Percentiles rank a stretch among this genome's conserved stretches.
Conservation (phyloP, 1,140 invertebrate species). For the Mylabris phalerata region DNA sequence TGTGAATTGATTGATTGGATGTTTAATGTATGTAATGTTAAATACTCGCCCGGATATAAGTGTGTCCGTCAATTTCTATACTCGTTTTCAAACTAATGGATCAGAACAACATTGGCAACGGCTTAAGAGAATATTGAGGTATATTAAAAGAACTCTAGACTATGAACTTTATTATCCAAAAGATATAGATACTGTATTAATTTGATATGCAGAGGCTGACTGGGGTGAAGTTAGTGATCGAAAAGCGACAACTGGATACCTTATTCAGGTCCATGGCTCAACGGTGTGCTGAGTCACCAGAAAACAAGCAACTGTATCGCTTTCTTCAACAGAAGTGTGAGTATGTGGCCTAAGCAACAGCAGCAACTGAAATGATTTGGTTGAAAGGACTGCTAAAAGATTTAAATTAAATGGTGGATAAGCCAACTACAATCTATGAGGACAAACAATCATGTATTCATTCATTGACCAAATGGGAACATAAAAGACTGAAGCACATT, state of each 20-base stretch:
- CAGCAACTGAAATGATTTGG: conserved; percentile 31
- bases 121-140: conserved; percentile 7
- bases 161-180: conserved; percentile 16
- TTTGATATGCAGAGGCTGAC: conserved; percentile 22
- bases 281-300: conserved; percentile 31
- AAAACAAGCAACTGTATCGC: conserved; percentile 33
- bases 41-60: too few relatives aligned
- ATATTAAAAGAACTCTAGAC: conserved; percentile 7
- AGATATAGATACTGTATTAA: conserved; percentile 20
- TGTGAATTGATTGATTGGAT: background rate
- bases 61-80: too few relatives aligned
- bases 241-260: conserved; percentile 23
- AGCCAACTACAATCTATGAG: conserved; percentile 18
- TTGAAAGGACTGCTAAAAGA: conserved; percentile 8
- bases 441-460: conserved; percentile 21
- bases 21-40: too few relatives aligned
- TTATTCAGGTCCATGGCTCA: conserved; percentile 23
- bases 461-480: conserved; percentile 24
- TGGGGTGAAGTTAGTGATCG: conserved; percentile 15
- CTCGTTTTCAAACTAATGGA: background rate
- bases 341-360: conserved; percentile 34
- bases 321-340: conserved; percentile 37
- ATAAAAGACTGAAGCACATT: conserved; percentile 27
- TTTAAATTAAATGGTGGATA: conserved; percentile 2
- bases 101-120: conserved; percentile 3